phyloP scores from a whole-genome alignment of 2,113 vertebrate species.

The Pionites leucogaster region DNA sequence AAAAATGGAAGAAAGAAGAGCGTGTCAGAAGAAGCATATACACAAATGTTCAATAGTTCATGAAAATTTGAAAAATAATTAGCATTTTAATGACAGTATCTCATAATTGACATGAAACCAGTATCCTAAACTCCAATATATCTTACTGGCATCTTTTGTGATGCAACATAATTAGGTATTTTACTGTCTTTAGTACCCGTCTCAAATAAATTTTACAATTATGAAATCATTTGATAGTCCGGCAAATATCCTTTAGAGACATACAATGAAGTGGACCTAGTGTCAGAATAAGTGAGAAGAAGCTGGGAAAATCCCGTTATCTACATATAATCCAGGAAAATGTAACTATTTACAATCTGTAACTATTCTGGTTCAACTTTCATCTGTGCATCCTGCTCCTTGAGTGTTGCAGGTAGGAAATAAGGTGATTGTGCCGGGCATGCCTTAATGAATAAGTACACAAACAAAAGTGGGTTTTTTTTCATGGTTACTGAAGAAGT shows the following conservation, averaged over 20 bases:
- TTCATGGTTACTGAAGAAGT: background rate
- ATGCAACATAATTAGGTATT: background rate
- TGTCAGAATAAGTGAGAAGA: background rate
- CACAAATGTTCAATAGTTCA: background rate
- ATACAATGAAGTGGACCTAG: background rate
- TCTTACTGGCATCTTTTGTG: background rate
- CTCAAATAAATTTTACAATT: background rate
- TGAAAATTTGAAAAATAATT: background rate
- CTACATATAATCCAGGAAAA: background rate
- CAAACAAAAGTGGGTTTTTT: background rate
- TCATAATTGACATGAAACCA: background rate
- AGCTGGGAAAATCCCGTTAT: background rate
- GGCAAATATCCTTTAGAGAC: background rate
- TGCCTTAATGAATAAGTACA: background rate
- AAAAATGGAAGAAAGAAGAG: background rate
- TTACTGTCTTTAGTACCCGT: background rate
- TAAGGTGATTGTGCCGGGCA: fast-evolving
- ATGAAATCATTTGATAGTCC: background rate
- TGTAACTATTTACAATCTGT: background rate
- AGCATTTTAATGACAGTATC: background rate
- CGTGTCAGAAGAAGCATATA: background rate
- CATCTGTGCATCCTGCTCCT: background rate
- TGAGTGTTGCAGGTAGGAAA: background rate
- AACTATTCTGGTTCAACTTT: background rate
- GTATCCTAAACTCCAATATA: background rate